Evolutionary conservation across 2,888 invertebrate species (phyloP), one percentile per base, ranked within the genome.

Genomic region (Hesperia comma): DNA sequence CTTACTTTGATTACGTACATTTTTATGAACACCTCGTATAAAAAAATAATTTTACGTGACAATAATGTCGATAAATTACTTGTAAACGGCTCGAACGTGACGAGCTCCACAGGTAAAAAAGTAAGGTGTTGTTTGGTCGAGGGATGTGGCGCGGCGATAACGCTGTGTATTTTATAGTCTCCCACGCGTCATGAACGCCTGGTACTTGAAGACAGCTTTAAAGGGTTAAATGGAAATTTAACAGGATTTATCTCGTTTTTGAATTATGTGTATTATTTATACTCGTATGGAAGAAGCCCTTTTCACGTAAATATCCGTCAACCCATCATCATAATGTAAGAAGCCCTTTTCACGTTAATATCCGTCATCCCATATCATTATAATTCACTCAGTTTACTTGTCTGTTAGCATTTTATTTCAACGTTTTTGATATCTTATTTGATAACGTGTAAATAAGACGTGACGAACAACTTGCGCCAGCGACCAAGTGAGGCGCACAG

Each of bases 11-110:
- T 14, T 15, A 57, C n/a, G 26, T 14, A 51, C 49, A 10, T 49
- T 61, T 61, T 53, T 61, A 61, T 53, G 49, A 57, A 21, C 26
- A 32, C 51, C 19, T 14, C 19, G 17, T 17, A 63, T 12, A 37
- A n/a, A 33, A 37, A 64, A 58, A 32, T n/a, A 71, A 78, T 83
- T 87, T 85, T 82, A 81, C 87, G 86, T 85, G 64, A 53, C 51
- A 19, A 53, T 51, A 72, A 75, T 77, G 81, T 83, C 81, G 81
- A 84, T 83, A 86, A 85, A 87, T 87, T 83, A 81, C 78, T 77
- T 75, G 78, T 85, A 86, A 37, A 88, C 85, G 86, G 79, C 83
- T 77, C 74, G 80, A 77, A 86, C 86, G 88, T 86, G 88, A 84
- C 81, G 80, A 81, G 74, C 17, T 69, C 78, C 79, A 77, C 77